Base-by-base conservation (phyloP, 2,888 invertebrate species). In the Erannis defoliaria region DNA sequence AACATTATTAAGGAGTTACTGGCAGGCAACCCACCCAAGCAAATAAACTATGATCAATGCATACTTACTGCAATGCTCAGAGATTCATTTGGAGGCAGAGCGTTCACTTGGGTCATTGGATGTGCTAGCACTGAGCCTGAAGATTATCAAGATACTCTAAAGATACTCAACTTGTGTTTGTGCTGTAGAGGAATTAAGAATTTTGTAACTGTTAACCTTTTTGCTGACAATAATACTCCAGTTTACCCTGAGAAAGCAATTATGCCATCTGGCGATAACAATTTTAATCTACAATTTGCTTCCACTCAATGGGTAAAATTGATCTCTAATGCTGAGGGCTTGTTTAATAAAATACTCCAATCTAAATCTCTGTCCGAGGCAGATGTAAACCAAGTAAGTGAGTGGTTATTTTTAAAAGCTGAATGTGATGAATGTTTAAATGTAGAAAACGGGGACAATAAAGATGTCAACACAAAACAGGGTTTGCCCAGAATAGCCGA, bases 401-500 rank as follows among this genome's bases (percentile, higher is more conserved):
- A 97, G 71, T 97, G 97, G 97, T 88, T 97, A 16, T 97, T 96
- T 75, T 89, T 97, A 64, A 97, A 97, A 78, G 97, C 97, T 71
- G 97, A 97, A 85, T 97, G 97, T 85, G 97, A 97, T 83, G 97
- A 97, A 78, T 97, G 97, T 80, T 93, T 96, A 46, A 94, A 94
- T 65, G 91, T 86, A 66, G 95, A 95, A 74, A 84, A 75, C 73
- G 86, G 79, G 69, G 93, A 90, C 70, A 91, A 90, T 65, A 90
- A 90, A 74, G 92, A 91, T 72, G 77, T 77, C 49, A 81, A 75
- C 50, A 82, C 84, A 62, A 93, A 93, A 68, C 91, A 93, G 67
- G 92, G 90, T 2, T 78, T 93, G 58, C 92, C 92, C 23, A 85
- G 92, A 74, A 93, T 93, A 75, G 92, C 93, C 58, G 93, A 93